Base-by-base conservation (phyloP, 2,797 vertebrate species). In the Neomorphus geoffroyi region DNA sequence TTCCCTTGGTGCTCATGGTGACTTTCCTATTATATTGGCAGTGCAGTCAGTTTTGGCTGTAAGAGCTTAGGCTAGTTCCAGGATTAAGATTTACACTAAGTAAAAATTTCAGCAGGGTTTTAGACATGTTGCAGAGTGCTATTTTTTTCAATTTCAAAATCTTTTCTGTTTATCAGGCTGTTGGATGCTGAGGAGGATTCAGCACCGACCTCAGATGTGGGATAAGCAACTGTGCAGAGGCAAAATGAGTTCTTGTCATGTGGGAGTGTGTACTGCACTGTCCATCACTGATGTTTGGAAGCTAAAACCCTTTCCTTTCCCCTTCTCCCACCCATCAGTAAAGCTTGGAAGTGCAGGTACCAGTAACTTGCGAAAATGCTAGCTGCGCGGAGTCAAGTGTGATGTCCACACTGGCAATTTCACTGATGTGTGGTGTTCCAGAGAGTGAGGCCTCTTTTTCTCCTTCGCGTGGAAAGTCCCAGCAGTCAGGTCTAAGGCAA, bases 91-190 rank as follows among this genome's bases (percentile, higher is more conserved):
- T 71, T 86, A 33, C 56, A 51, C 27, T 5, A 79, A 70, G 39
- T 48, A 64, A 73, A 93, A 81, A 48, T 26, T 56, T 90, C 78
- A 67, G 4, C 60, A 66, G 35, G 7, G 6, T 70, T 93, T 88
- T 79, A 86, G 48, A 53, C 17, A 18, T 14, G 28, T 69, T 70
- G 60, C n/a, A 70, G 18, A 35, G 32, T 45, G 18, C 17, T 46
- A 84, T 84, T 54, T 88, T 84, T 69, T 94, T 56, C 35, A 24
- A 2, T 81, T 90, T 62, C n/a, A 58, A 73, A 39, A 62, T 60
- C 32, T 4, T 3, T 54, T 83, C 83, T 57, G 37, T 82, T 94
- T 84, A 57, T 67, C 37, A 65, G 50, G 9, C 62, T 80, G 45
- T 67, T 83, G 60, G 28, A 41, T 73, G 51, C 84, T 90, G 74